Evolutionary conservation across 2,113 vertebrate genomes (phyloP).

Genomic region (Centropus unirufus): DNA sequence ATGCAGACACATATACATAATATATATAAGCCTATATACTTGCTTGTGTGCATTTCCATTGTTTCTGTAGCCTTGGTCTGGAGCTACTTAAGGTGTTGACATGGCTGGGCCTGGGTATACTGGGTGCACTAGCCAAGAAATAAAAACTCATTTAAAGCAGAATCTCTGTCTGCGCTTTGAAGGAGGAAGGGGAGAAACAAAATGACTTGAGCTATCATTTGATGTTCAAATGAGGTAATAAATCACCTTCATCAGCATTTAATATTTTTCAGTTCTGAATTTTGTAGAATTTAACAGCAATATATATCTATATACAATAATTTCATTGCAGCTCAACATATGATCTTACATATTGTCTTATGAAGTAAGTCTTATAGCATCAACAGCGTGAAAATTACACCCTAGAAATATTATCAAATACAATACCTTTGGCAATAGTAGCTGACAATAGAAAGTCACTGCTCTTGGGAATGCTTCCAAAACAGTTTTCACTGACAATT

Average conservation of each 20-base stretch:
- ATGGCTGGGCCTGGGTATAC: background rate
- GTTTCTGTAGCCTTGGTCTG: background rate
- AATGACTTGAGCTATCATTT: background rate
- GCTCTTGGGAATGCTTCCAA: background rate
- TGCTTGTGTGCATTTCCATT: background rate
- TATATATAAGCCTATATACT: background rate
- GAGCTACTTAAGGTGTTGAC: background rate
- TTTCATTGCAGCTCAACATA: background rate
- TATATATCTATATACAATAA: background rate
- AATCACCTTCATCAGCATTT: background rate
- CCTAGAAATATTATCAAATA: background rate
- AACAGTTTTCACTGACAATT: background rate
- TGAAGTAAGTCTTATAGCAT: background rate
- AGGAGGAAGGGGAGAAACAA: background rate
- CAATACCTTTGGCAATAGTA: background rate
- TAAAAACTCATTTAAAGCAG: background rate
- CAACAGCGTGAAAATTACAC: background rate
- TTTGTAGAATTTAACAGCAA: background rate
- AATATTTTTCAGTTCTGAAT: background rate
- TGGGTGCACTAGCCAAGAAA: background rate
- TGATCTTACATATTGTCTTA: background rate
- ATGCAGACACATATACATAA: rapidly evolving
- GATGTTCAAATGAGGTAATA: background rate
- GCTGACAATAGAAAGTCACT: background rate
- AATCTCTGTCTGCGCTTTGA: background rate